phyloP scores from a whole-genome alignment of 2,888 invertebrate species.

The Colletes collaris region DNA sequence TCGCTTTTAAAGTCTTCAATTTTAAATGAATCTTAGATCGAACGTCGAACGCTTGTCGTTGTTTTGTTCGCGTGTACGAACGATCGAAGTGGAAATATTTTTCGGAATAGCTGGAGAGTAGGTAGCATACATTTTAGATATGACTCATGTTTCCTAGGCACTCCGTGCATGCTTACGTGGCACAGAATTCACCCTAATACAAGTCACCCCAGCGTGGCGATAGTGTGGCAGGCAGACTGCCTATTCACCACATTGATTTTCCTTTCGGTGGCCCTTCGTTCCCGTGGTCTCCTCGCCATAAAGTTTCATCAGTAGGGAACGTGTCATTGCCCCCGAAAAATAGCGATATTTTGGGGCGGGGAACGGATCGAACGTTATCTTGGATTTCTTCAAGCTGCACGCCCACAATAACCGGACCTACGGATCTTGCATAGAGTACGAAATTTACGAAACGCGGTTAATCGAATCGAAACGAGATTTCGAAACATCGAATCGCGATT shows the following conservation, averaged over 20 bases:
- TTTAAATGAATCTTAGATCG: too few species aligned
- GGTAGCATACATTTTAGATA: slow-evolving; percentile 38
- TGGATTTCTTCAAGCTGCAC: slow-evolving; percentile 27
- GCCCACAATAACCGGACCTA: slow-evolving; percentile 15
- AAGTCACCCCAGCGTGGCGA: slow-evolving; percentile 71
- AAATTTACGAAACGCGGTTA: slow-evolving; percentile 12
- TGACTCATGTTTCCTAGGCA: slow-evolving; percentile 60
- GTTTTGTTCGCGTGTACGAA: slow-evolving; percentile 2
- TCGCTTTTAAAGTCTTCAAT: too few species aligned
- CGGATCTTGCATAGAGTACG: neutral
- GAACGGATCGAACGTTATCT: slow-evolving; percentile 45
- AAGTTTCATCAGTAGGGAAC: slow-evolving; percentile 66
- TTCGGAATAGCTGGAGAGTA: slow-evolving; percentile 7
- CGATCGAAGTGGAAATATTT: slow-evolving; percentile 23
- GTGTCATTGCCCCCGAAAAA: slow-evolving; percentile 75
- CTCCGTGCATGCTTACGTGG: slow-evolving; percentile 74
- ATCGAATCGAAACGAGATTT: slow-evolving; percentile 1
- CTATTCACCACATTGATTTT: slow-evolving; percentile 81
- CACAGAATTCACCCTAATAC: slow-evolving; percentile 74
- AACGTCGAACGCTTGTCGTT: neutral
- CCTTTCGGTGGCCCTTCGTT: slow-evolving; percentile 75
- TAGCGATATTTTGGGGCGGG: slow-evolving; percentile 55
- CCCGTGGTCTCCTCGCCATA: slow-evolving; percentile 65
- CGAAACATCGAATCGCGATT: too few species aligned
- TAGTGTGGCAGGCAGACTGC: slow-evolving; percentile 73